Conservation (phyloP, 2,888 invertebrate genomes). For the Diaprepes abbreviatus region DNA sequence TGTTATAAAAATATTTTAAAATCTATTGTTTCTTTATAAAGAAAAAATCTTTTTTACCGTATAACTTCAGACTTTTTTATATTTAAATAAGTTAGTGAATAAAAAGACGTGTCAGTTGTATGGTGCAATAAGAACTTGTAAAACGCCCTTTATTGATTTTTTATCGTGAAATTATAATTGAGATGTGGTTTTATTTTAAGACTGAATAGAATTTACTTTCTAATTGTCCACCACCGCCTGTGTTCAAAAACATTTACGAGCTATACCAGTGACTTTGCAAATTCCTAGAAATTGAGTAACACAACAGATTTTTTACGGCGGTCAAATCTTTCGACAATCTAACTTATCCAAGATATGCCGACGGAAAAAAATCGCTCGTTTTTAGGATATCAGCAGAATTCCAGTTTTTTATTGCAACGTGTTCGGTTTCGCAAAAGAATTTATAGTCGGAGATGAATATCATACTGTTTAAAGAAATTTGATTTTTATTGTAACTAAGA, state of each 20-base stretch:
- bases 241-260: constrained; percentile 13
- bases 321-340: constrained; percentile 5
- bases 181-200: constrained; percentile 57
- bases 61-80: background rate
- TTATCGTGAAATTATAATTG: constrained; percentile 61
- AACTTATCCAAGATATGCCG: constrained; percentile 27
- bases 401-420: constrained; percentile 22
- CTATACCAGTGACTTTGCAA: constrained; percentile 56
- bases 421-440: constrained; percentile 35
- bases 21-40: constrained; percentile 15
- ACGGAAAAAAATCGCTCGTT: constrained; percentile 21
- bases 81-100: background rate
- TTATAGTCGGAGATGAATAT: constrained; percentile 19
- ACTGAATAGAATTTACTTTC: background rate
- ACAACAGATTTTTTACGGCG: constrained; percentile 7
- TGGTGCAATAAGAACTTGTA: constrained; percentile 51
- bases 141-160: constrained; percentile 69
- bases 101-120: constrained; percentile 22
- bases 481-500: constrained; percentile 14
- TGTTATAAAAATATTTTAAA: constrained; percentile 58
- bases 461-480: constrained; percentile 8
- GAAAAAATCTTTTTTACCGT: background rate
- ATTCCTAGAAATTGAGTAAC: constrained; percentile 40
- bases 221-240: constrained; percentile 17
- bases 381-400: constrained; percentile 16